Percentiles rank a stretch among this genome's conserved stretches.
phyloP scores from a whole-genome alignment of 1,140 invertebrate species.

The Kradibia gibbosae region DNA sequence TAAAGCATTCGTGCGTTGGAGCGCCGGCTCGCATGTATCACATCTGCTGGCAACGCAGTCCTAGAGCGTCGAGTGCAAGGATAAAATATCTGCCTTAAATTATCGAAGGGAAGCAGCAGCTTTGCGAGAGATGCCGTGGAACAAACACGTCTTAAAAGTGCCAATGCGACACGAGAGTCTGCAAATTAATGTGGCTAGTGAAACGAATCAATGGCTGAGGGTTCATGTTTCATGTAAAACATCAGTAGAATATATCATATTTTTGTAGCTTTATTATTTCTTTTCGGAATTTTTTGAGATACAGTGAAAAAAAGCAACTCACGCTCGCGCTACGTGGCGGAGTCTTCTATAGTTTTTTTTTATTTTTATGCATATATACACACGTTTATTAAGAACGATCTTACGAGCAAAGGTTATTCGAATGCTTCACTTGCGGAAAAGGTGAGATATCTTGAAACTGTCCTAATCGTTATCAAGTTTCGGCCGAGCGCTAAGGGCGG shows the following conservation, averaged over 20 bases:
- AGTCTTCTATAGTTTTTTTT: conserved; percentile 37
- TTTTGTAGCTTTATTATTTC: conserved; percentile 49
- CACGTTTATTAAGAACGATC: conserved; percentile 48
- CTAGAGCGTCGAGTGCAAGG: not conserved
- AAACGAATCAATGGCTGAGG: not conserved
- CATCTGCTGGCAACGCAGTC: not conserved
- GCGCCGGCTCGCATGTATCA: conserved; percentile 60
- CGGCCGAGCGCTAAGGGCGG: not conserved
- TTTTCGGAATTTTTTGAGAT: conserved; percentile 43
- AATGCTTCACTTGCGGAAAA: conserved; percentile 22
- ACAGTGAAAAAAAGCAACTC: conserved; percentile 48
- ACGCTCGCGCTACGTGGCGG: conserved; percentile 44
- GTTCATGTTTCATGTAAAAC: conserved; percentile 25
- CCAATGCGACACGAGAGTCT: too few species aligned
- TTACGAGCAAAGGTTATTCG: conserved; percentile 42
- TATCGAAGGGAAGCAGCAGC: too few species aligned
- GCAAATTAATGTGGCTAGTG: too few species aligned
- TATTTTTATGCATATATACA: conserved; percentile 49
- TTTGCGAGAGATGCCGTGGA: too few species aligned
- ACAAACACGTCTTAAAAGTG: too few species aligned
- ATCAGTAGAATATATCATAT: conserved; percentile 11
- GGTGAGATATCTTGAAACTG: conserved; percentile 29
- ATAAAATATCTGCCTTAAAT: too few species aligned
- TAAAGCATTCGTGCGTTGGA: conserved; percentile 39
- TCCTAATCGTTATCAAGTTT: conserved; percentile 20